Evolutionary conservation across 53 echinoderm and acorn worm genomes (phyloP).

Genomic region (Astropecten irregularis): DNA sequence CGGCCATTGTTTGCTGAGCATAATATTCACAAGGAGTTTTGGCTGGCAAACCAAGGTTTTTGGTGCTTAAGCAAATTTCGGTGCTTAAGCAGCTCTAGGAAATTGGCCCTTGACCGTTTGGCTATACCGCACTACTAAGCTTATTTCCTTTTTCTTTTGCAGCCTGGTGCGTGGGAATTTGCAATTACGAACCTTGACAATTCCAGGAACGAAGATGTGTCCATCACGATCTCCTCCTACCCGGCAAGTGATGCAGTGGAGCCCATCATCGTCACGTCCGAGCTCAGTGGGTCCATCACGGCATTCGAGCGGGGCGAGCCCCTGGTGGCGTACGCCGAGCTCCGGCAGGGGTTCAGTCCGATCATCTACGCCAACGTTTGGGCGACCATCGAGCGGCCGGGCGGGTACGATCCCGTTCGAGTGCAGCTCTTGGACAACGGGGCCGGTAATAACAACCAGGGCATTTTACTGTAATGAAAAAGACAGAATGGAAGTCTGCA

Average conservation of each 20-base stretch:
- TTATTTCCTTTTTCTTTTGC: too few relatives aligned
- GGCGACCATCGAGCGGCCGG: constrained; percentile 65
- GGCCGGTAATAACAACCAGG: constrained; percentile 43
- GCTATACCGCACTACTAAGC: too few relatives aligned
- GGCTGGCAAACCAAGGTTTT: too few relatives aligned
- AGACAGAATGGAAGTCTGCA: background rate
- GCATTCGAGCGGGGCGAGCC: constrained; percentile 49
- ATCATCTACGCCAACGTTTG: constrained; percentile 61
- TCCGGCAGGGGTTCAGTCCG: constrained; percentile 63
- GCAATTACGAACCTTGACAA: background rate
- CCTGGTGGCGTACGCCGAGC: constrained; percentile 59
- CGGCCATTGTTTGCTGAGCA: too few relatives aligned
- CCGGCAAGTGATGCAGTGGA: constrained; percentile 51
- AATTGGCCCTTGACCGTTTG: too few relatives aligned
- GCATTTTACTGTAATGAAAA: too few relatives aligned
- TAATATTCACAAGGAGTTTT: too few relatives aligned
- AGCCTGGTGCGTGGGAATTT: constrained; percentile 54
- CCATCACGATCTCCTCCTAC: constrained; percentile 50
- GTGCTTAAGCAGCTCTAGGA: too few relatives aligned
- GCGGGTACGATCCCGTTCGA: constrained; percentile 6
- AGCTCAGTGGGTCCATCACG: constrained; percentile 52
- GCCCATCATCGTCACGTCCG: constrained; percentile 66
- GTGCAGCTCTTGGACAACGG: constrained; percentile 70
- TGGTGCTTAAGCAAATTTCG: too few relatives aligned
- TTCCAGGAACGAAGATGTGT: constrained; percentile 3